Percentiles rank a stretch among this genome's conserved stretches.
Evolutionary conservation across 2,888 invertebrate genomes (phyloP).

Genomic region (Isoperla grammatica): DNA sequence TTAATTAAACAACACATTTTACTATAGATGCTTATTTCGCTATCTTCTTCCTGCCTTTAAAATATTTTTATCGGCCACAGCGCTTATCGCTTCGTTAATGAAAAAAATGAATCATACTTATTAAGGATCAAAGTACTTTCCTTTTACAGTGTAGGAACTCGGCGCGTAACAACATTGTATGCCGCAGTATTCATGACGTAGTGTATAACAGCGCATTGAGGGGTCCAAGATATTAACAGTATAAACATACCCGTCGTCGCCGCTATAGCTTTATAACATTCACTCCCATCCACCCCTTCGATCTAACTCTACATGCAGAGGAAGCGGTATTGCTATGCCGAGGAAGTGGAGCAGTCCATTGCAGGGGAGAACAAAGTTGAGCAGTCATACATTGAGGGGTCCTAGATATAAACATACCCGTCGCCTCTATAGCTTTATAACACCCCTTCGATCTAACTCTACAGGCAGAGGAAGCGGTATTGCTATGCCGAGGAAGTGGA

Average conservation of each 20-base stretch:
- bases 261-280: conserved; percentile 20
- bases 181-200: conserved; percentile 27
- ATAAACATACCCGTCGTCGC: conserved; percentile 23
- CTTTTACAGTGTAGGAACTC: too few species aligned
- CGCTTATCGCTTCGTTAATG: too few species aligned
- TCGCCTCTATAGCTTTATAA: conserved; percentile 11
- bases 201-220: conserved; percentile 40
- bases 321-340: conserved; percentile 25
- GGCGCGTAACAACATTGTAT: conserved; percentile 1
- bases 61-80: too few species aligned
- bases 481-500: conserved; percentile 21
- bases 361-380: neutral
- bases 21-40: too few species aligned
- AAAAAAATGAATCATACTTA: too few species aligned
- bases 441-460: conserved; percentile 31
- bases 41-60: too few species aligned
- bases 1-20: too few species aligned
- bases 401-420: conserved; percentile 35
- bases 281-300: conserved; percentile 25
- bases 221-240: conserved; percentile 40
- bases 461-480: conserved; percentile 21
- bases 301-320: conserved; percentile 27
- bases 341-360: conserved; percentile 21
- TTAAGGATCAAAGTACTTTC: too few species aligned
- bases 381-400: conserved; percentile 37